Evolutionary conservation across 2,888 invertebrate species (phyloP), one percentile per base, ranked within the genome.

Genomic region (Spicauda simplicius): DNA sequence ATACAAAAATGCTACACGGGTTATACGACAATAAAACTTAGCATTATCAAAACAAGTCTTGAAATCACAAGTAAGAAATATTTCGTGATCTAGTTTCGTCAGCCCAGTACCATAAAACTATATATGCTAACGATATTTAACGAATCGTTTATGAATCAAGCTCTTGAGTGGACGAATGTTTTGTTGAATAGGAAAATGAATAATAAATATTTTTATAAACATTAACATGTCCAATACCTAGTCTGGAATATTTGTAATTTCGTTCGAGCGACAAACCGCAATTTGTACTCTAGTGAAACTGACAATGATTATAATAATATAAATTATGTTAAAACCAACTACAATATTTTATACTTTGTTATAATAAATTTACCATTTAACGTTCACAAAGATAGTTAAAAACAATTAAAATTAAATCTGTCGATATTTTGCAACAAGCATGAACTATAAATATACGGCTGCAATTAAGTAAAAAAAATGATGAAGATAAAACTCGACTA

Each of bases 161-260:
- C 59, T 65, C 65, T 53, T 54, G 52, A 65, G 59, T 65, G 65
- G 65, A 65, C 65, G 65, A 59, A 65, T 58, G 37, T 54, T 59
- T 59, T 59, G 54, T 59, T 53, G 52, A 55, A 48, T 60, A 58
- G 54, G 54, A 19, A 60, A 66, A 55, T 14, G n/a, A 66, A 60
- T 16, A 63, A 19, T 59, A 53, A 57, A 65, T n/a, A 59, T 59
- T 54, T 59, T 11, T 59, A 30, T 59, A 59, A 55, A 66, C 45
- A 19, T 41, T 66, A 60, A 66, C 60, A 25, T 12, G 11, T 6
- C 37, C 37, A 45, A 65, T 54, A 59, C 11, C 14, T 45, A 48
- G n/a, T 66, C 53, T 57, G 64, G 33, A 30, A 20, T 57, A 37
- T 50, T 52, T 11, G 48, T 16, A 56, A 59, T 59, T 59, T 64